Evolutionary conservation across 1,140 invertebrate species (phyloP), one percentile per base, ranked within the genome.

Genomic region (Diploscapter pachys): DNA sequence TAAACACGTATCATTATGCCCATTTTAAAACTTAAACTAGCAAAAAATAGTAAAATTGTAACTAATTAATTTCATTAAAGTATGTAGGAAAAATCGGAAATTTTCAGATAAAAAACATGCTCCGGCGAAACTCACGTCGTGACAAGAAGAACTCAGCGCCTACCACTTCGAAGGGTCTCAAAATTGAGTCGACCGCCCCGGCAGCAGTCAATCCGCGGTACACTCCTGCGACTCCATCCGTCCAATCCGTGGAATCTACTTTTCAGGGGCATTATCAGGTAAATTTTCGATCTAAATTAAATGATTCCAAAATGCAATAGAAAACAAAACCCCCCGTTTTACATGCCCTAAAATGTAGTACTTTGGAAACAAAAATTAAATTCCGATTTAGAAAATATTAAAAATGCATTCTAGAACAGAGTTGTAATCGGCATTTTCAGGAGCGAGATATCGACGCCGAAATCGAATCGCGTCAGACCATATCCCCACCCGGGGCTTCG

Each of bases 401-500:
- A 31, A 31, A 31, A 31, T 31, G 31, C 31, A 31, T 31, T 31
- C 31, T 31, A 31, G 31, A 31, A 31, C 31, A 31, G 1, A 31
- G 31, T 31, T 31, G 31, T 31, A 31, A 31, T 68, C 49, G 53
- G 13, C 2, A 6, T 53, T 8, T 68, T 63, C 73, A 75, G 59
- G 77, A 78, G 59, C 61, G 77, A 54, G 77, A 78, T 61, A 78
- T 78, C 52, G 77, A 78, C 53, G 77, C 77, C 51, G 77, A 78
- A 65, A 78, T 78, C 31, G 68, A 64, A 31, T 78, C 63, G 55
- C 59, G 77, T 48, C 74, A 77, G 54, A 71, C 69, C 4, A 54
- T 64, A 8, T 76, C 75, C 4, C 70, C 75, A 9, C 62, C 56
- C 55, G 70, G 59, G 53, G 53, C 73, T 2, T 66, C 73, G 9